A percentile compares a stretch with the other conserved stretches of the same genome.
Conservation (phyloP, 2,888 invertebrate genomes). For the Archaeoteleia sp. region DNA sequence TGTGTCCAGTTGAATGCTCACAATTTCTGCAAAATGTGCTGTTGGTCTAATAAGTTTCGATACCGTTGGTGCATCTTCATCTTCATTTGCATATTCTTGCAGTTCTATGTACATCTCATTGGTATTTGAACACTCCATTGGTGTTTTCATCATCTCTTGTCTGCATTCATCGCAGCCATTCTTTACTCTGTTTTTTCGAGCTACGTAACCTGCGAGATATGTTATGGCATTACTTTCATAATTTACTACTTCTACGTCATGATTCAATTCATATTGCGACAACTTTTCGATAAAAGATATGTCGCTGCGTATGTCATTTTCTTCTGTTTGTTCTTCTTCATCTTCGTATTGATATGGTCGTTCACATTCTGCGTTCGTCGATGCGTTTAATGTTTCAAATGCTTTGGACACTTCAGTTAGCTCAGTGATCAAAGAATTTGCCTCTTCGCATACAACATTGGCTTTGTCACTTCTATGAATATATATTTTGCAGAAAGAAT, state of each 20-base stretch:
- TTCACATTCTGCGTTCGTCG: too few species aligned
- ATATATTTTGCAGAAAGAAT: slow-evolving; percentile 41
- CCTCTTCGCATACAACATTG: slow-evolving; percentile 37
- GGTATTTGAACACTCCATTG: too few species aligned
- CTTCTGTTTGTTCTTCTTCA: too few species aligned
- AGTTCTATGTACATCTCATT: slow-evolving; percentile 16
- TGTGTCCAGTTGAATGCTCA: neutral
- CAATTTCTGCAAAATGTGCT: slow-evolving; percentile 1
- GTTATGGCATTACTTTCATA: slow-evolving; percentile 15
- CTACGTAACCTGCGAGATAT: slow-evolving; percentile 17
- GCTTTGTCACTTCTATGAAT: slow-evolving; percentile 19
- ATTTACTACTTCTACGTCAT: neutral
- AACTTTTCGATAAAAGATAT: too few species aligned
- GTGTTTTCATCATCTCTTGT: slow-evolving; percentile 3
- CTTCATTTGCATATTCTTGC: slow-evolving; percentile 19
- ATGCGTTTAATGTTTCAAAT: neutral
- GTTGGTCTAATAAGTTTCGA: slow-evolving; percentile 9
- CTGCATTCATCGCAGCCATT: slow-evolving; percentile 9
- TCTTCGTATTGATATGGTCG: too few species aligned
- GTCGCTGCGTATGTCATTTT: too few species aligned
- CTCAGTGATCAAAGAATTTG: slow-evolving; percentile 4
- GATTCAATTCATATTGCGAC: too few species aligned
- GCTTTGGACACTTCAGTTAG: neutral
- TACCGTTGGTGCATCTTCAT: slow-evolving; percentile 12
- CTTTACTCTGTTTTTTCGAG: slow-evolving; percentile 1